These are phyloP conservation scores for Xyliphius kryptos DNA, from an alignment of 2,113 vertebrate genomes.

Conservation along the genomic window DNA sequence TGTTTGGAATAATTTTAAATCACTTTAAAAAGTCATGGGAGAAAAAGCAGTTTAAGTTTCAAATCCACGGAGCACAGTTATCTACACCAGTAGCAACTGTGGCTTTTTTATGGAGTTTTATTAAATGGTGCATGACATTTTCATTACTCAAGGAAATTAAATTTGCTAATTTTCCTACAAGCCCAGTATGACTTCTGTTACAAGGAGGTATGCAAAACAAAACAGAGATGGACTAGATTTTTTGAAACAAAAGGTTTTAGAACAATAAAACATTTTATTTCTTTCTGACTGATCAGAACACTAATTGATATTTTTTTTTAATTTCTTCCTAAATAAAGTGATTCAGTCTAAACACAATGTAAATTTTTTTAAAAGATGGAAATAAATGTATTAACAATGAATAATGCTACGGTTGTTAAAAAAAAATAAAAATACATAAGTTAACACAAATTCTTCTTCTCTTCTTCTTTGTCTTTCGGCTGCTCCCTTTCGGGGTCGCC, in stretches of 20 bases:
- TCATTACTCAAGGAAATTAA: conserved; percentile 81
- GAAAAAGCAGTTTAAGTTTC: conserved; percentile 71
- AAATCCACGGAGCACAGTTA: conserved; percentile 63
- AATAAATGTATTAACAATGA: too few relatives aligned
- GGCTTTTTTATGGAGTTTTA: conserved; percentile 74
- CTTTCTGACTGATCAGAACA: too few relatives aligned
- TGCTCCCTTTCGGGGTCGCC: too few relatives aligned
- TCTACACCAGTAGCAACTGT: conserved; percentile 56
- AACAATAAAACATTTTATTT: conserved; percentile 42
- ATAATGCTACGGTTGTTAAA: too few relatives aligned
- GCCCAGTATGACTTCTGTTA: conserved; percentile 68
- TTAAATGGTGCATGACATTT: conserved; percentile 82
- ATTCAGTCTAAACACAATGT: too few relatives aligned
- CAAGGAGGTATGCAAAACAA: conserved; percentile 63
- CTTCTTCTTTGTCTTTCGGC: too few relatives aligned
- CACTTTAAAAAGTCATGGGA: conserved; percentile 63
- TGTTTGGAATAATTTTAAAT: conserved; percentile 73
- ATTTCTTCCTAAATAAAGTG: too few relatives aligned
- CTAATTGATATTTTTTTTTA: too few relatives aligned
- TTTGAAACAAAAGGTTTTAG: conserved; percentile 31
- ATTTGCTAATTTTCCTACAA: conserved; percentile 78
- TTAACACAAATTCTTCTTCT: too few relatives aligned
- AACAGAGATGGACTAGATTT: conserved; percentile 42
- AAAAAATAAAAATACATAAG: too few relatives aligned
- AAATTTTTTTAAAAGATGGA: too few relatives aligned